Percentiles rank a stretch among this genome's conserved stretches.
Conservation (phyloP, 2,888 invertebrate species). For the Ophion obscuratus region DNA sequence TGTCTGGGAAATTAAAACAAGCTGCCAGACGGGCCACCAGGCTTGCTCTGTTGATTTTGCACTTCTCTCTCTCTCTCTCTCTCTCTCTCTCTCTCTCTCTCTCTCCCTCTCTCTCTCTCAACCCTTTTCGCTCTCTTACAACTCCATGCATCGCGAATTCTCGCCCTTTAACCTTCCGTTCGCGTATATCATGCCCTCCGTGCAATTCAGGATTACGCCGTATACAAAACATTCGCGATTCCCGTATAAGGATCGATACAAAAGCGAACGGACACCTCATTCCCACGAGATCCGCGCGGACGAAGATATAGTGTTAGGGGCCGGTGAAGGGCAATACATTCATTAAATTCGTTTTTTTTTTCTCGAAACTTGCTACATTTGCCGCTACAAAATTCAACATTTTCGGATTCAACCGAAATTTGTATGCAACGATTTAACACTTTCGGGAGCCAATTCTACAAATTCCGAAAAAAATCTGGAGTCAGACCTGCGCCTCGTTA, state of each 20-base stretch:
- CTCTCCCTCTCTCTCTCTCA: conserved; percentile 9
- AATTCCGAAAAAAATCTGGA: too few species aligned
- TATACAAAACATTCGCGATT: conserved; percentile 6
- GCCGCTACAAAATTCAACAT: too few species aligned
- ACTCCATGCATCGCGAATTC: too few species aligned
- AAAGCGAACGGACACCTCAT: conserved; percentile 3
- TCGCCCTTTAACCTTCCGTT: conserved; percentile 3
- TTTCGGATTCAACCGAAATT: too few species aligned
- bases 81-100: background rate
- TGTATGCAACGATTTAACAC: too few species aligned
- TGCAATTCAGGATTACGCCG: background rate
- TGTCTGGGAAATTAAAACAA: conserved; percentile 82
- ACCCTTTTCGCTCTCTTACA: background rate
- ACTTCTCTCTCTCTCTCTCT: conserved; percentile 30
- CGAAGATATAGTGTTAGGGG: background rate
- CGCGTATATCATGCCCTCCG: conserved; percentile 10
- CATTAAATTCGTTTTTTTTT: background rate
- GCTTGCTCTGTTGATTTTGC: conserved; percentile 70
- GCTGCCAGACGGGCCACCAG: conserved; percentile 77
- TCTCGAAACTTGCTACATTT: background rate
- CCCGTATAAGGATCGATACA: background rate
- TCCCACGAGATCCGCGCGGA: background rate
- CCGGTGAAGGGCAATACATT: background rate
- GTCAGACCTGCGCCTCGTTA: too few species aligned
- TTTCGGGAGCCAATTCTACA: too few species aligned